phyloP scores from a whole-genome alignment of 2,797 vertebrate species.

The Propithecus perrieri region DNA sequence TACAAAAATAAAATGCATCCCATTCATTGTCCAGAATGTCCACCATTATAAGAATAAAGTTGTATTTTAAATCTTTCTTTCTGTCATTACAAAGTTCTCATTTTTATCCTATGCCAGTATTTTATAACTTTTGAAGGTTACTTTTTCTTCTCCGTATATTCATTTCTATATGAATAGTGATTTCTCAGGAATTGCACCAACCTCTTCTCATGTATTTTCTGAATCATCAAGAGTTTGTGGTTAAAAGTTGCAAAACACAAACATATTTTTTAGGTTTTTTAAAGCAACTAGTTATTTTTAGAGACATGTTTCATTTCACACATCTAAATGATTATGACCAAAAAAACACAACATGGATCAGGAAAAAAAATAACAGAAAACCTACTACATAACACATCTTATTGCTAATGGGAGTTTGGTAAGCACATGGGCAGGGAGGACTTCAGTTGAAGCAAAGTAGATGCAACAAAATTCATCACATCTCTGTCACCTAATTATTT shows the following conservation, averaged over 20 bases:
- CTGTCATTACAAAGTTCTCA: neutral
- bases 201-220: neutral
- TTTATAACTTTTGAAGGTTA: neutral
- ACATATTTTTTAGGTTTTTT: neutral
- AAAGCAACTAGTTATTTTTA: neutral
- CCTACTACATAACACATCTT: neutral
- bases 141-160: neutral
- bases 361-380: neutral
- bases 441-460: neutral
- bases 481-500: neutral
- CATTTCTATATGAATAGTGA: neutral
- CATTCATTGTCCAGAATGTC: neutral
- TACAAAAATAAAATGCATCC: neutral
- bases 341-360: neutral
- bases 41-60: neutral
- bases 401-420: neutral
- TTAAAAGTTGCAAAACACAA: neutral
- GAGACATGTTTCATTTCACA: neutral
- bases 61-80: neutral
- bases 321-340: neutral
- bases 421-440: neutral
- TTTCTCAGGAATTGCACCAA: neutral
- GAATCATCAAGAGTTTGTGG: neutral
- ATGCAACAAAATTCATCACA: neutral
- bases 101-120: neutral